Base-by-base conservation (phyloP, 2,888 invertebrate genomes). In the Platerodrilus igneus region DNA sequence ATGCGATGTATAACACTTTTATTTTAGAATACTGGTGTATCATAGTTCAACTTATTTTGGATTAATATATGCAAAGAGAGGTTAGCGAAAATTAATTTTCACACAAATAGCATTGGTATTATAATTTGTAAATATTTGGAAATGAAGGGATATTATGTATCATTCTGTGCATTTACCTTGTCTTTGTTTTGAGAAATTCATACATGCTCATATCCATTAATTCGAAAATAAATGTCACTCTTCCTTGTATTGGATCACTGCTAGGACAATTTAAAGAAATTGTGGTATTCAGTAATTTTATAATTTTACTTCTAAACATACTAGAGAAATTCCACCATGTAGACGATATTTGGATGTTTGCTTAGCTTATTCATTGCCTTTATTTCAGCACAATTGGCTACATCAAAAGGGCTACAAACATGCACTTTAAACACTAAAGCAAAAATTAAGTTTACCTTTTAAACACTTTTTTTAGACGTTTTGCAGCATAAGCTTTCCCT, bases 181-280 rank as follows among this genome's bases (percentile, higher is more conserved):
- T 72, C 56, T 71, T 66, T 55, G 70, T 68, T 62, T 72, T 73
- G 49, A 81, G 73, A 49, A 77, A 67, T 54, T 81, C 81, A 59
- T 79, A 79, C 48, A 82, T 68, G 59, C 79, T 81, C 77, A 79
- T 77, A 52, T 81, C 81, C 81, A 81, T 81, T 30, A 82, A 60
- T 58, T 82, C 80, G 57, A 80, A 80, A 32, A 82, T 72, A 37
- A 81, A 68, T 11, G 75, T 74, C 26, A 80, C 68, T 51, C 72
- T 72, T 17, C 80, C 78, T 11, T 72, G 67, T 33, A 70, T 63
- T 23, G 74, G 71, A 58, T 81, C 78, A 63, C 79, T 80, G 57
- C 45, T 51, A 58, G 48, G 22, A 41, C 26, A 43, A 43, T 44
- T 31, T 29, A 28, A 37, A 35, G 35, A 42, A 37, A 23, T 32